phyloP scores from a whole-genome alignment of 2,888 invertebrate species.

The Microctonus hyperodae region DNA sequence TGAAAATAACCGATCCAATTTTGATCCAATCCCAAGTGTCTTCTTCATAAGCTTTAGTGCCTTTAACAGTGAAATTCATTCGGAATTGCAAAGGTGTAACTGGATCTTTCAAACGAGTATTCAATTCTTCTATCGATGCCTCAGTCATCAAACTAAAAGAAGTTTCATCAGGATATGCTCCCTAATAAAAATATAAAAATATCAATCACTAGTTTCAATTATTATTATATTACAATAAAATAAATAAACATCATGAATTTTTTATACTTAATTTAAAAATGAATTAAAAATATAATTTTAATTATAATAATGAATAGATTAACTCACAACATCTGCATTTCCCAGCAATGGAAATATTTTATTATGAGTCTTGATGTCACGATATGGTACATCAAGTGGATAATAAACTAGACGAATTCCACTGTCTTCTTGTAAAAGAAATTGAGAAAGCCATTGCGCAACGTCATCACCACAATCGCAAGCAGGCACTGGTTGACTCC shows the following conservation, averaged over 20 bases:
- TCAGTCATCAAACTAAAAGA: constrained; percentile 74
- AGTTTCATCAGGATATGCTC: constrained; percentile 73
- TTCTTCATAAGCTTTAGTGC: constrained; percentile 70
- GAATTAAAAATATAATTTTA: no score
- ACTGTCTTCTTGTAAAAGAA: constrained; percentile 64
- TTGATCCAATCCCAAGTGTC: constrained; percentile 77
- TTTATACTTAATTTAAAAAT: no score
- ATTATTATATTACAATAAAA: no score
- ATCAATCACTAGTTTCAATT: no score
- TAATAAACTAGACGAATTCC: constrained; percentile 71
- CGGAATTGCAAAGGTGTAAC: constrained; percentile 70
- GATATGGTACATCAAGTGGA: constrained; percentile 63
- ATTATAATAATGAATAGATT: no score
- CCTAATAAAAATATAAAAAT: constrained; percentile 60
- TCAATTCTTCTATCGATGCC: constrained; percentile 73
- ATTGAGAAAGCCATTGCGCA: constrained; percentile 76
- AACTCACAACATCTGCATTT: constrained; percentile 51
- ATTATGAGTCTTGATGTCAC: constrained; percentile 51
- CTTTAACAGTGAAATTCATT: constrained; percentile 74
- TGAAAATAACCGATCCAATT: constrained; percentile 72
- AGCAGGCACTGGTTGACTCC: constrained; percentile 68
- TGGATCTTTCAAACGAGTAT: constrained; percentile 66
- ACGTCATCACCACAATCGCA: constrained; percentile 77
- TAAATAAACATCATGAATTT: no score
- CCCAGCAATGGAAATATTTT: constrained; percentile 51